A percentile compares a stretch with the other conserved stretches of the same genome.
phyloP scores from a whole-genome alignment of 2,888 invertebrate genomes.

The Ceraclea dissimilis region DNA sequence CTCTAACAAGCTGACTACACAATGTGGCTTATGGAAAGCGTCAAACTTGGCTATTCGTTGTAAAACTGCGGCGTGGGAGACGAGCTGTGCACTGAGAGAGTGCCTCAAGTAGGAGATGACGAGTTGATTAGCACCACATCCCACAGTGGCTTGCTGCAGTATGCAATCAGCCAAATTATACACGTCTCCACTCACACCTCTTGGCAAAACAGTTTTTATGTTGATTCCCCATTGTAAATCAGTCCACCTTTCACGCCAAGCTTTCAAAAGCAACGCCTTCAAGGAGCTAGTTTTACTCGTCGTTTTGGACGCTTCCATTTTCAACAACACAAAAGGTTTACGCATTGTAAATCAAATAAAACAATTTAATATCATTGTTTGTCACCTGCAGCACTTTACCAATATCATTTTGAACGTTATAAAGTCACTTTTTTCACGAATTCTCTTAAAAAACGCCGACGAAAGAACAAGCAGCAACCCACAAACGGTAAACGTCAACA shows the following conservation, averaged over 20 bases:
- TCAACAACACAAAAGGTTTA: constrained; percentile 27
- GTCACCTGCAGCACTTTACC: not conserved
- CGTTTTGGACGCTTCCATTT: constrained; percentile 68
- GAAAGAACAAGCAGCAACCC: too few species aligned
- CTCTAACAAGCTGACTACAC: constrained; percentile 77
- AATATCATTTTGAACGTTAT: constrained; percentile 3
- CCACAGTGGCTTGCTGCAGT: constrained; percentile 87
- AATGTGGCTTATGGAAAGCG: constrained; percentile 79
- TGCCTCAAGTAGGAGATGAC: constrained; percentile 89
- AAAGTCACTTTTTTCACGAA: not conserved
- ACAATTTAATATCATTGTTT: not conserved
- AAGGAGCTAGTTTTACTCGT: constrained; percentile 77
- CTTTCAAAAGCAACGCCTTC: constrained; percentile 71
- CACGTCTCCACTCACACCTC: constrained; percentile 91
- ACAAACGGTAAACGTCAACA: constrained; percentile 14
- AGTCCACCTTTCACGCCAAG: constrained; percentile 94
- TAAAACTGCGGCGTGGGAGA: constrained; percentile 84
- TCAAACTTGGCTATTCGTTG: constrained; percentile 85
- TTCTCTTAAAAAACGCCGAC: too few species aligned
- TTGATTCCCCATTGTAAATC: constrained; percentile 95
- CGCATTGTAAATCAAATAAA: constrained; percentile 18
- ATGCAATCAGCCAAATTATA: constrained; percentile 89
- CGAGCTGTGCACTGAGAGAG: constrained; percentile 81
- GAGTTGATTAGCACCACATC: constrained; percentile 85
- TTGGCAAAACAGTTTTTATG: constrained; percentile 82